A percentile compares a stretch with the other conserved stretches of the same genome.
Conservation (phyloP, 2,888 invertebrate species). For the Sinhomidia bicolor region DNA sequence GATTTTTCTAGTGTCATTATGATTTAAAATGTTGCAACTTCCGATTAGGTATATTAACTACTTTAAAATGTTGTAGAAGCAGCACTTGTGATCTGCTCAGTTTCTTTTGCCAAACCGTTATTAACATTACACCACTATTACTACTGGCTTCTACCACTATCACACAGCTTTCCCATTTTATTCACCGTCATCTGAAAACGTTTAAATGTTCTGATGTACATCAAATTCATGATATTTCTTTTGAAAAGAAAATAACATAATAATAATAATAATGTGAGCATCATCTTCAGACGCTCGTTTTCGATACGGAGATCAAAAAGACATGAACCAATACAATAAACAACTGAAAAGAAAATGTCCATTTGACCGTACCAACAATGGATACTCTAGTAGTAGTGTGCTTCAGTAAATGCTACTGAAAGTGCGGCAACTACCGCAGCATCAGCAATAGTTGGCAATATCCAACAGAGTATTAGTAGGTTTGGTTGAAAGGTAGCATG, state of each 20-base stretch:
- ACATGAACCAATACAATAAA: too few relatives aligned
- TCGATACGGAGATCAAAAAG: too few relatives aligned
- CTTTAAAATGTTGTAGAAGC: neutral
- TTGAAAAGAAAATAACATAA: too few relatives aligned
- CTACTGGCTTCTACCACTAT: neutral
- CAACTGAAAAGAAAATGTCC: too few relatives aligned
- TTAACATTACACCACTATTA: neutral
- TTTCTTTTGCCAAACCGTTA: neutral
- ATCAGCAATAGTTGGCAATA: neutral
- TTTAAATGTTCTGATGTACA: neutral
- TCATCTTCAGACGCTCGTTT: neutral
- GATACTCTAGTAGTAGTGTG: neutral
- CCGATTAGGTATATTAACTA: constrained; percentile 42
- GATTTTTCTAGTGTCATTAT: constrained; percentile 48
- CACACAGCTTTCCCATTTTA: constrained; percentile 53
- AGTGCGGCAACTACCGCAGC: constrained; percentile 29
- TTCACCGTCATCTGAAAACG: neutral
- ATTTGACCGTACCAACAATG: neutral
- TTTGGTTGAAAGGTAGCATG: constrained; percentile 24
- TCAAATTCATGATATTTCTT: neutral
- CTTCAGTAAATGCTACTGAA: constrained; percentile 43
- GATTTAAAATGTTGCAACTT: constrained; percentile 61
- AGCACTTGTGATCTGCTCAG: neutral
- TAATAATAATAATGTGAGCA: too few relatives aligned
- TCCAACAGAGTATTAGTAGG: constrained; percentile 39